These are phyloP conservation scores for Pipistrellus pygmaeus DNA, from an alignment of 2,797 vertebrate species.

Conservation along the genomic window DNA sequence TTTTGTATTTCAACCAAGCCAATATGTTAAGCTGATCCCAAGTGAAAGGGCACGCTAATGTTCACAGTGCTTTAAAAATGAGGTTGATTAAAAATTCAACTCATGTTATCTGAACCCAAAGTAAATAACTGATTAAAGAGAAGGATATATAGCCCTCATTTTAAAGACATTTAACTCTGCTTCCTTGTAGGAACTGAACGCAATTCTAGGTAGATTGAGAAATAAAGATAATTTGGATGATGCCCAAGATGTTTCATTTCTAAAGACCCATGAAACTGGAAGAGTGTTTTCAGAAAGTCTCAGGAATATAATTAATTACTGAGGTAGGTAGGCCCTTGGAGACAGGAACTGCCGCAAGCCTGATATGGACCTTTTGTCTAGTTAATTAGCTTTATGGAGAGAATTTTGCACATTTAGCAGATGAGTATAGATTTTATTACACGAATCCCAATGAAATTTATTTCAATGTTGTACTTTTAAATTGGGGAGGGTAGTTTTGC, in stretches of 20 bases:
- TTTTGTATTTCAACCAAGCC: neutral
- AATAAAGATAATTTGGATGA: slow-evolving; percentile 83
- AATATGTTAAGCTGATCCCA: neutral
- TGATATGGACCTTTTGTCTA: slow-evolving; percentile 84
- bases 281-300: slow-evolving; percentile 80
- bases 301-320: slow-evolving; percentile 86
- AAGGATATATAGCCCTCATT: slow-evolving; percentile 56
- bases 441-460: slow-evolving; percentile 78
- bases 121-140: slow-evolving; percentile 71
- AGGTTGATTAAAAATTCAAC: slow-evolving; percentile 24
- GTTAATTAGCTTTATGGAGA: slow-evolving; percentile 82
- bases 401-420: slow-evolving; percentile 79
- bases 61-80: slow-evolving; percentile 28
- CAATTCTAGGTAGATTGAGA: slow-evolving; percentile 79
- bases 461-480: slow-evolving; percentile 78
- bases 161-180: slow-evolving; percentile 68
- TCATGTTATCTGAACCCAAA: neutral
- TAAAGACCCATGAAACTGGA: slow-evolving; percentile 80
- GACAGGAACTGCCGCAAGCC: slow-evolving; percentile 83
- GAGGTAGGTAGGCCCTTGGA: slow-evolving; percentile 81
- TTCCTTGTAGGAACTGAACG: slow-evolving; percentile 57
- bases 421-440: slow-evolving; percentile 82
- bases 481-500: slow-evolving; percentile 61
- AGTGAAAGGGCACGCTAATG: neutral
- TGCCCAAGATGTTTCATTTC: slow-evolving; percentile 81